Evolutionary conservation across 2,113 vertebrate species (phyloP), one percentile per base, ranked within the genome.

Genomic region (Pollimyrus isidori): DNA sequence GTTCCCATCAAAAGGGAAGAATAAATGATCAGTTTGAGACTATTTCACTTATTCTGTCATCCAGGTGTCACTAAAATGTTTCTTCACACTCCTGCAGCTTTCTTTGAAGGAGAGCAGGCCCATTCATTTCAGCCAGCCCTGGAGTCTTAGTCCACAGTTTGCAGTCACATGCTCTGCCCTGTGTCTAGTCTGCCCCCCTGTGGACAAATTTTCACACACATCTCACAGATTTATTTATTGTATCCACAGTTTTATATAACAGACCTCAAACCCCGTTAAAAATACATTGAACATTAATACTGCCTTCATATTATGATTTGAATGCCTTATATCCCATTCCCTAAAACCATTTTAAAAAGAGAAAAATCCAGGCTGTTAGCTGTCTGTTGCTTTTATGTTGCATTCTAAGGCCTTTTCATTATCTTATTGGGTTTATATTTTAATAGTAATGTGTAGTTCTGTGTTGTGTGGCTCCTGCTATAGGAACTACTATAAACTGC

Each of bases 61-160:
- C 4, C 73, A 19, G 30, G 35, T 39, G 35, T 42, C 15, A 42
- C 1, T 19, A 80, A 80, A 4, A 80, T 80, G 89, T 69, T 90
- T 93, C 92, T 90, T 92, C 93, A 92, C 91, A 13, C 46, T 93
- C 93, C 90, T 91, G 88, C 89, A 93, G 15, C 89, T 90, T 89
- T n/a, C 39, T 42, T 87, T 19, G 90, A 92, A 94, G 49, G 87
- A 82, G 89, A 84, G 23, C 49, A 83, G 90, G 89, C 45, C 90
- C 65, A 23, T 58, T 42, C 65, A 46, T n/a, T 45, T n/a, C 52
- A 26, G 6, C 30, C 26, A 15, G 89, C 53, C 85, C 82, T 91
- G 88, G 86, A 91, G 91, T 89, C 65, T 11, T 87, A 91, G 86
- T 89, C 89, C 53, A 84, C 88, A 88, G 76, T 46, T 69, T 87